Conservation (phyloP, 2,888 invertebrate species). For the Theretra japonica region DNA sequence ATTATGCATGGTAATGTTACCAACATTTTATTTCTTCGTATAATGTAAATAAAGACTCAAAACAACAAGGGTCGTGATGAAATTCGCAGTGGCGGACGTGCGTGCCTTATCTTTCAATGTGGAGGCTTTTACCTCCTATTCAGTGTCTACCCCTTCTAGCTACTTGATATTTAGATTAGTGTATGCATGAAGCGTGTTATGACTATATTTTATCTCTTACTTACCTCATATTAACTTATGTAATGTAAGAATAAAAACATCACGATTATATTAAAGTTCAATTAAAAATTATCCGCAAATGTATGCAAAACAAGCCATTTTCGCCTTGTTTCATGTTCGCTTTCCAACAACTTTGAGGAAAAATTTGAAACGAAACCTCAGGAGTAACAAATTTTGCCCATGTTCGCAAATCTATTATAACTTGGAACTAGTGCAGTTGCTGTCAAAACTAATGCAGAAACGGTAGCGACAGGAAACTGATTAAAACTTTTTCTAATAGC, state of each 20-base stretch:
- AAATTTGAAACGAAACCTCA: background rate
- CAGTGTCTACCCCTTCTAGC: constrained; percentile 50
- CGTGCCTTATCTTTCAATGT: constrained; percentile 77
- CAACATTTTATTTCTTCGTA: background rate
- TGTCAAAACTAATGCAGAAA: constrained; percentile 3
- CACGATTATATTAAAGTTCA: background rate
- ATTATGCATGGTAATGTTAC: constrained; percentile 41
- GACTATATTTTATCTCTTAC: constrained; percentile 21
- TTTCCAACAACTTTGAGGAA: background rate
- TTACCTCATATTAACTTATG: background rate
- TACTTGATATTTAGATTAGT: constrained; percentile 43
- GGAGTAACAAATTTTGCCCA: background rate
- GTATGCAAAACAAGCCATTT: background rate
- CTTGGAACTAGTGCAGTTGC: constrained; percentile 9
- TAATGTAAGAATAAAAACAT: background rate
- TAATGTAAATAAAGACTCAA: constrained; percentile 25
- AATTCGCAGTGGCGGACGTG: constrained; percentile 69
- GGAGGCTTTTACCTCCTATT: constrained; percentile 57
- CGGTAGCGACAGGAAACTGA: background rate
- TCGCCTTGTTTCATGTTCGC: background rate
- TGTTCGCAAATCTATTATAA: constrained; percentile 9
- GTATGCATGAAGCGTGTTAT: constrained; percentile 23
- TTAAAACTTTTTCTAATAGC: background rate
- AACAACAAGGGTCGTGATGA: constrained; percentile 63
- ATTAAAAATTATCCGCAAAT: background rate